Evolutionary conservation across 2,113 vertebrate genomes (phyloP).

Genomic region (Phyllostomus discolor): DNA sequence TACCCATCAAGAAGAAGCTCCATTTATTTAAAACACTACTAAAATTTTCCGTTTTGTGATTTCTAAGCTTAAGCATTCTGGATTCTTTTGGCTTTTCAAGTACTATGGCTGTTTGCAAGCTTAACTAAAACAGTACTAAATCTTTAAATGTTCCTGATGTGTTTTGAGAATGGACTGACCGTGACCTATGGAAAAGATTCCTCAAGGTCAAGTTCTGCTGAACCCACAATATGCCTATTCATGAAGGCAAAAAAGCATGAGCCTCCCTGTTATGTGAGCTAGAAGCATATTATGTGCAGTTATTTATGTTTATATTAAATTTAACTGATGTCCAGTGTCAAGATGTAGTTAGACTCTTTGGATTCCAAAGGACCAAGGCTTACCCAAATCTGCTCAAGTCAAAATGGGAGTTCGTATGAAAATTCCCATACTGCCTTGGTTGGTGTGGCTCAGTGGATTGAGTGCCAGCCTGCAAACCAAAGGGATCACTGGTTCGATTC

Average conservation of each 20-base stretch:
- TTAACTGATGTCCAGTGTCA: neutral
- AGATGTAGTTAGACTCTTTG: neutral
- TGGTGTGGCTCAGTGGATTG: too few relatives aligned
- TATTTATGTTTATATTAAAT: neutral
- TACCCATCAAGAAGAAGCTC: neutral
- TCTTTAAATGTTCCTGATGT: slow-evolving; percentile 1
- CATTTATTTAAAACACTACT: neutral
- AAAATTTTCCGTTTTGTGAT: slow-evolving; percentile 1
- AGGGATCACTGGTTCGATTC: too few relatives aligned
- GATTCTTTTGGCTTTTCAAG: slow-evolving; percentile 21
- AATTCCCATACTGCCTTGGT: neutral
- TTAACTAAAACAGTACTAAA: neutral
- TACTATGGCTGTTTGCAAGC: neutral
- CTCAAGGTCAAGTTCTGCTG: slow-evolving; percentile 1
- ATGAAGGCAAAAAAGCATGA: neutral
- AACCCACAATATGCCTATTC: neutral
- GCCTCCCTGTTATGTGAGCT: neutral
- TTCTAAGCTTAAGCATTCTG: neutral
- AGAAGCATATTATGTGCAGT: neutral
- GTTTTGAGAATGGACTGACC: slow-evolving; percentile 35
- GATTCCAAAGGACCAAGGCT: neutral
- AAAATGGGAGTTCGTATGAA: neutral
- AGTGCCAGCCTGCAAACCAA: too few relatives aligned
- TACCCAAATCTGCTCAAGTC: neutral
- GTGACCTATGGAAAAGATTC: slow-evolving; percentile 35